Evolutionary conservation across 2,797 vertebrate species (phyloP).

Genomic region (Amblyopsis hoosieri): DNA sequence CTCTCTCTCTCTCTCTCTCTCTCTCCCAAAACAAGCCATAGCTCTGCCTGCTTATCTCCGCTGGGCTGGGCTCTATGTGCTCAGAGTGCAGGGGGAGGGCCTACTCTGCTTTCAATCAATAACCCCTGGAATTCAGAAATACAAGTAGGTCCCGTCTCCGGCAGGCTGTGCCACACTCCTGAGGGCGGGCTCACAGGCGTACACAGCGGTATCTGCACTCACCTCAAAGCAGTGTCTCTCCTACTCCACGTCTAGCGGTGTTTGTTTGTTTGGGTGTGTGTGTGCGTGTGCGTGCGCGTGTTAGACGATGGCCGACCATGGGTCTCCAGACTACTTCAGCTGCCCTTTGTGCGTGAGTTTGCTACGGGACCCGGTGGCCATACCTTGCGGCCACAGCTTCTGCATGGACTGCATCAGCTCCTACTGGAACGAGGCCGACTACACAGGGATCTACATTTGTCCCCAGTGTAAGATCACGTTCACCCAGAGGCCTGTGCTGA

Average conservation of each 20-base stretch:
- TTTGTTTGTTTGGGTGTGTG: constrained; percentile 25
- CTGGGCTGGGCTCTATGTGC: constrained; percentile 72
- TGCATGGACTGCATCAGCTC: constrained; percentile 87
- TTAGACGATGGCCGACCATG: constrained; percentile 76
- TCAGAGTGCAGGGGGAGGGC: constrained; percentile 70
- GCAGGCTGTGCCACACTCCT: constrained; percentile 70
- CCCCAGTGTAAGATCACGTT: constrained; percentile 86
- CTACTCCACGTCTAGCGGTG: constrained; percentile 53
- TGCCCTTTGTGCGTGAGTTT: constrained; percentile 83
- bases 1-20: constrained; percentile 28
- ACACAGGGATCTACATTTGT: constrained; percentile 82
- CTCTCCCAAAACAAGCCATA: constrained; percentile 48
- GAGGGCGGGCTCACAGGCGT: constrained; percentile 67
- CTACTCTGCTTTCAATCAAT: constrained; percentile 84
- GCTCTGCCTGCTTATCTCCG: constrained; percentile 82
- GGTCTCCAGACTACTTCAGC: constrained; percentile 81
- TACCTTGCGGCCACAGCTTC: constrained; percentile 89
- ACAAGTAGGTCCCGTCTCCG: constrained; percentile 78
- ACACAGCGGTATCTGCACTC: constrained; percentile 44
- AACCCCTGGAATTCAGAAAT: constrained; percentile 84
- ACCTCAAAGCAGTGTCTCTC: constrained; percentile 43
- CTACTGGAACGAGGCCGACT: constrained; percentile 84
- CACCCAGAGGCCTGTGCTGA: constrained; percentile 81
- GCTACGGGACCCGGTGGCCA: constrained; percentile 82
- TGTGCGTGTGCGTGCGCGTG: constrained; percentile 1